phyloP scores from a whole-genome alignment of 2,797 vertebrate genomes.

The Vultur gryphus region DNA sequence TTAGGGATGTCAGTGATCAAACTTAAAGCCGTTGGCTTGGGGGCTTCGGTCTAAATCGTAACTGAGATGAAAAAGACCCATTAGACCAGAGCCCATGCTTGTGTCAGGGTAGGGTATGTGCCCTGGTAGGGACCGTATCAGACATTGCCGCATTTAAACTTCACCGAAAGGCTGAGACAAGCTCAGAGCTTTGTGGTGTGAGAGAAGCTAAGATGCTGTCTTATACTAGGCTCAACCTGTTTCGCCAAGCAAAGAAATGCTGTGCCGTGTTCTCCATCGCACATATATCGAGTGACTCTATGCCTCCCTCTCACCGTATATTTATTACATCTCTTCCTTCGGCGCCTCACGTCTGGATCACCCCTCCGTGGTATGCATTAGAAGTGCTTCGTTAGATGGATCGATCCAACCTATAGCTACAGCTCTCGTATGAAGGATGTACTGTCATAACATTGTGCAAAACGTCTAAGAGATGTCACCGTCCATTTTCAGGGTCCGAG shows the following conservation, averaged over 20 bases:
- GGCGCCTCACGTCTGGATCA: background rate
- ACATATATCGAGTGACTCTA: background rate
- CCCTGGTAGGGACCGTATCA: background rate
- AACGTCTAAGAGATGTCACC: background rate
- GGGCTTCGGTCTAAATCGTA: background rate
- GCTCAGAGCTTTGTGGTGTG: background rate
- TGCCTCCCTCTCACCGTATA: background rate
- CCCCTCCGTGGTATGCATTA: background rate
- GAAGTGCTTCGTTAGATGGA: constrained; percentile 6
- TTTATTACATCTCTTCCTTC: background rate
- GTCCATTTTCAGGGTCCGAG: background rate
- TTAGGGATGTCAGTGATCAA: background rate
- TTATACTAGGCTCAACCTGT: background rate
- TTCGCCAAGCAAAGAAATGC: background rate
- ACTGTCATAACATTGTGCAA: background rate
- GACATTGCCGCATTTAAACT: background rate
- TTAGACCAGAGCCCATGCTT: background rate
- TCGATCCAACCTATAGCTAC: background rate
- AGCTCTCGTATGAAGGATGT: background rate
- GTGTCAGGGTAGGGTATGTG: background rate
- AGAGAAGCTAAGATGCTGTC: background rate
- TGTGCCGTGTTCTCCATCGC: background rate
- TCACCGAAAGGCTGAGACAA: background rate
- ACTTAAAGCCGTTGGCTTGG: background rate
- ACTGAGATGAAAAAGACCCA: background rate